phyloP scores from a whole-genome alignment of 2,888 invertebrate species.

The Holacanthella duospinosa region DNA sequence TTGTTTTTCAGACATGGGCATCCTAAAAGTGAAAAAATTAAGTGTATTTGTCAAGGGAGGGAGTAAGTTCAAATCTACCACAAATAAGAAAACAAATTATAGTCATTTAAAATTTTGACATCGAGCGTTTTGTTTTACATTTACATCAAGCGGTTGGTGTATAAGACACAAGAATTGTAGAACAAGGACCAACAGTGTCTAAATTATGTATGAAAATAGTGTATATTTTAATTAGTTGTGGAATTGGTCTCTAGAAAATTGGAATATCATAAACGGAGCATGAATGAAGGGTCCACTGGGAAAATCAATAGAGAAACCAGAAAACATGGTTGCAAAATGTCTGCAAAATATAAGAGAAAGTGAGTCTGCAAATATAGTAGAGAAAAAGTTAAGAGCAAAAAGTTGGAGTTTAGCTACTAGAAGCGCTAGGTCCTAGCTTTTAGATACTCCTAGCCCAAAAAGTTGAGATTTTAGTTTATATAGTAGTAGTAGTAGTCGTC shows the following conservation, averaged over 20 bases:
- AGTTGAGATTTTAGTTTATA: slow-evolving; percentile 1
- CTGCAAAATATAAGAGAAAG: neutral
- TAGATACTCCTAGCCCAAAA: neutral
- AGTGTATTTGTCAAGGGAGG: too few relatives aligned
- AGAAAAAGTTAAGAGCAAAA: neutral
- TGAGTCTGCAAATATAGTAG: neutral
- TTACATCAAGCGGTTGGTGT: too few relatives aligned
- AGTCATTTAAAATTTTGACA: too few relatives aligned
- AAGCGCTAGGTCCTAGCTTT: neutral
- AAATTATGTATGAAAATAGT: too few relatives aligned
- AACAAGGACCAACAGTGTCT: too few relatives aligned
- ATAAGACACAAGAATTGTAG: too few relatives aligned
- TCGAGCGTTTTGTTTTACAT: too few relatives aligned
- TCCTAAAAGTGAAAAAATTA: too few relatives aligned
- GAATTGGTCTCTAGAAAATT: neutral
- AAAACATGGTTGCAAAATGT: neutral
- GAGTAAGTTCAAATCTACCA: too few relatives aligned
- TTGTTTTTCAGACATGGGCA: too few relatives aligned
- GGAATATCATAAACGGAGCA: neutral
- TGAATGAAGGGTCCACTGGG: neutral
- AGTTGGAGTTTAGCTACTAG: neutral
- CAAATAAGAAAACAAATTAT: too few relatives aligned
- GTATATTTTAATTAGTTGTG: neutral
- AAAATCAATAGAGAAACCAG: neutral
- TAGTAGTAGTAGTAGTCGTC: too few relatives aligned